Evolutionary conservation across 2,113 vertebrate species (phyloP), one percentile per base, ranked within the genome.

Genomic region (Meles meles): DNA sequence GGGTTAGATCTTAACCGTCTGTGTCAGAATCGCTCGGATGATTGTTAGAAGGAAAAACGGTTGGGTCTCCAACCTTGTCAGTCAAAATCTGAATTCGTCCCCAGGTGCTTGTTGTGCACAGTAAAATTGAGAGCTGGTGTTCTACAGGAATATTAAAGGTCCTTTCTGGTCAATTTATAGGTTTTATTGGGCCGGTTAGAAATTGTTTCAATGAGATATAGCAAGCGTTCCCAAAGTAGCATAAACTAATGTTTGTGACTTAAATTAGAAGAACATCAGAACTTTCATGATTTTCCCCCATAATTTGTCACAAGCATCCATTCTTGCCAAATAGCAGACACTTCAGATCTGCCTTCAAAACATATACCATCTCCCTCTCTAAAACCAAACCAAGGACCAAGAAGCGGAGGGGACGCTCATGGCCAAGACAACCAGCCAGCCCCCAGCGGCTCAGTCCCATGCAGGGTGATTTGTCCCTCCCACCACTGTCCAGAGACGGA

Each of bases 401-500:
- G 2, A 10, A 23, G 39, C 6, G 6, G 20, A 57, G 55, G 55
- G n/a, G n/a, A n/a, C 34, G 7, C n/a, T 87, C 3, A 1, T 6
- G 23, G 20, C 42, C 27, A 6, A 18, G 27, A 47, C 61, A 7
- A 2, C 12, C 6, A 8, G n/a, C 13, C 17, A 1, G 0, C 14
- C 20, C 29, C 12, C 12, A 6, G 9, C 5, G 4, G n/a, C 14
- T 79, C 44, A 17, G 17, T 3, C 1, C 5, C 20, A 3, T 2
- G 2, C 14, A 13, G 12, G 7, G 4, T 25, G 25, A 25, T 42
- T 29, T 63, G 18, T 17, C 6, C 34, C 37, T 84, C 27, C 7
- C 11, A 14, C 63, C 29, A 23, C 18, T 39, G 6, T n/a, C 71
- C 67, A 49, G 59, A 67, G 57, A 55, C 6, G 0, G 27, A 4